phyloP scores from a whole-genome alignment of 1,140 invertebrate species.

The Drosophila dunni region DNA sequence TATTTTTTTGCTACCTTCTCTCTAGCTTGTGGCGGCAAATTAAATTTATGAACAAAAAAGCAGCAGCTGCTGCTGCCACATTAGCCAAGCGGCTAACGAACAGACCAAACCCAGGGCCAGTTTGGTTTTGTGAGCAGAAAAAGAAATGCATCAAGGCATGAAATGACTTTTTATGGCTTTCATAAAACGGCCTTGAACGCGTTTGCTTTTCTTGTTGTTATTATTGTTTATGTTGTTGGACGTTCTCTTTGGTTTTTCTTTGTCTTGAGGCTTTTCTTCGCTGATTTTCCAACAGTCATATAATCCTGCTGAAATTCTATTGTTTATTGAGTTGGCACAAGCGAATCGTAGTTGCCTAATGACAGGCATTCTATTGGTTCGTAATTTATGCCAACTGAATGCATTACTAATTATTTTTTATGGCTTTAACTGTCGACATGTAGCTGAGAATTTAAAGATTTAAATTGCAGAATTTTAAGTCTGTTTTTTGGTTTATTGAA shows the following conservation, averaged over 20 bases:
- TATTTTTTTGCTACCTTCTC: conserved; percentile 9
- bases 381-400: conserved; percentile 33
- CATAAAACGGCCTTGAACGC: conserved; percentile 80
- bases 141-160: conserved; percentile 82
- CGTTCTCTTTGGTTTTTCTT: conserved; percentile 49
- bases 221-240: conserved; percentile 4
- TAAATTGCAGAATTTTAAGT: neutral
- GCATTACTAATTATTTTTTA: conserved; percentile 47
- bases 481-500: neutral
- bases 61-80: conserved; percentile 28
- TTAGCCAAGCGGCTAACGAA: conserved; percentile 43
- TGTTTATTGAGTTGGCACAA: conserved; percentile 67
- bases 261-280: conserved; percentile 3
- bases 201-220: conserved; percentile 10
- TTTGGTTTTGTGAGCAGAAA: conserved; percentile 44
- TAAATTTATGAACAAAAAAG: conserved; percentile 46
- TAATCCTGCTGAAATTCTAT: conserved; percentile 29
- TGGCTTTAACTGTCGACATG: neutral
- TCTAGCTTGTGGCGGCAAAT: conserved; percentile 38
- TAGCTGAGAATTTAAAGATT: neutral
- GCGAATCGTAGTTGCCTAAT: conserved; percentile 5
- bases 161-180: conserved; percentile 83
- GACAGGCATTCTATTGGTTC: neutral
- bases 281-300: neutral
- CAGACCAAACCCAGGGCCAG: conserved; percentile 48